Evolutionary conservation across 2,888 invertebrate genomes (phyloP), one percentile per base, ranked within the genome.

Genomic region (Unio delphinus): DNA sequence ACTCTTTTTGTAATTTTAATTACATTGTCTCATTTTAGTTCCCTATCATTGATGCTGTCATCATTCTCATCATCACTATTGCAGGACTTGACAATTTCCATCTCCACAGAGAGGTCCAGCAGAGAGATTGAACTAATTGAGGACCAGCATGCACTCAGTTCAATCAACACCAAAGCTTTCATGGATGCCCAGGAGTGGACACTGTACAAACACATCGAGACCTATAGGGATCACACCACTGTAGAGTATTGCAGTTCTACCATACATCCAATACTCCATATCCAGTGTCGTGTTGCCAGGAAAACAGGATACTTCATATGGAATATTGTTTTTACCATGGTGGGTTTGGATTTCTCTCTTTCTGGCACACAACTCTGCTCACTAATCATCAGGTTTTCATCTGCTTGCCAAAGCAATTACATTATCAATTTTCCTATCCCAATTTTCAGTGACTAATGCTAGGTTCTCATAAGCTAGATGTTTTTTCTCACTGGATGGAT

Each of bases 271-370:
- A 81, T 85, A 26, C 67, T 87, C 55, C 74, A 80, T 67, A 76
- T 80, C 56, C 79, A 79, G 66, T 84, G 82, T 57, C 70, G 84
- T 20, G 83, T 84, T 30, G 81, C 76, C 26, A 77, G 86, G 60
- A 83, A 80, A 64, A 76, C 83, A 55, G 85, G 86, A 20, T 86
- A 81, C 71, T 87, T 83, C 71, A 69, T 83, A 7, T 87, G 86
- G 86, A 87, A 87, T 72, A 80, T 87, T 57, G 69, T 83, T 54
- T 79, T 86, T 64, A 84, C 85, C 58, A 81, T 86, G 80, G 86
- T 85, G 67, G 68, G 76, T 67, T 28, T 28, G 61, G 30, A 45
- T 15, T 45, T 45, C 45, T 45, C 15, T 15, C 15, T 45, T 45
- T 45, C 45, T 45, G 8, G 15, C 45, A 45, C 45, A 45, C 11